Base-by-base conservation (phyloP, 1,140 invertebrate genomes). In the Drosophila murphyi region DNA sequence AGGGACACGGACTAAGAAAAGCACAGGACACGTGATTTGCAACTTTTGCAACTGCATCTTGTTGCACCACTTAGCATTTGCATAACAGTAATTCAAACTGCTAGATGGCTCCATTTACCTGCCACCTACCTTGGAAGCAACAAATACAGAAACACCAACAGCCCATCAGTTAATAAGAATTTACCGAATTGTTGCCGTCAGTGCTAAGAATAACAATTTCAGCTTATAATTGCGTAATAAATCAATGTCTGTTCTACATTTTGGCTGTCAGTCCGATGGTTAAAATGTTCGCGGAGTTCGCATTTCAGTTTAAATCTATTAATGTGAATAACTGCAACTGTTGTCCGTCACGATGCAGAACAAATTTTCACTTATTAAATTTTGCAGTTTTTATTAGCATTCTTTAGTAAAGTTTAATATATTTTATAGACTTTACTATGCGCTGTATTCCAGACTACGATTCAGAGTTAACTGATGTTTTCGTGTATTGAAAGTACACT, bases 171-270 rank as follows among this genome's bases (percentile, higher is more conserved):
- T 41, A 39, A 34, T 45, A 55, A 47, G 56, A 55, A 57, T 50
- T 57, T 32, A 37, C 20, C 20, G 43, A 70, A 65, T 41, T 32
- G 32, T 32, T 76, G 47, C 32, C 43, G 12, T 63, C 61, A 54
- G 51, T 61, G 37, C 61, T 45, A 54, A 64, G 63, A 41, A 54
- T 68, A 83, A 61, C 67, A 77, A 81, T 85, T 67, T 37, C 56
- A 43, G 47, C 37, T 68, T 64, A 80, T 80, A 83, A 87, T 87
- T 89, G 80, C 70, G 73, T 72, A 59, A 87, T 89, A 88, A 87
- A 89, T 87, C 83, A 87, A 83, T 78, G 85, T 78, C 83, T 89
- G 73, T 43, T 88, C 85, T 63, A 83, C 80, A 83, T 88, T 82
- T 87, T 72, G 75, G 67, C 57, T 61, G 80, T 79, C 85, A 77